Conservation (phyloP, 2,797 vertebrate genomes). For the Ctenopoma kingsleyae region DNA sequence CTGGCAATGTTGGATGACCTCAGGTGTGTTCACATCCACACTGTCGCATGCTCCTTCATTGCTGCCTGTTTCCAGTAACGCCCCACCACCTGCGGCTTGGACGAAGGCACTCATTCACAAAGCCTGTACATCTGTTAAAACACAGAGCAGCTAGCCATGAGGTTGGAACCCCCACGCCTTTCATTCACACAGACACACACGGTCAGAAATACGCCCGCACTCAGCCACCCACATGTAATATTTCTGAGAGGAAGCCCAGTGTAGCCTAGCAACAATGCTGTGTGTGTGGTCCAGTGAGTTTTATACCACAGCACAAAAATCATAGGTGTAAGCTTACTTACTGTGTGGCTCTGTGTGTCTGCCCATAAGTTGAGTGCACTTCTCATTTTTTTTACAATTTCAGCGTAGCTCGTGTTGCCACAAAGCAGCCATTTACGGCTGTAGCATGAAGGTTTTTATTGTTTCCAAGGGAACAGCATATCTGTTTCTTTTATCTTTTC, state of each 20-base stretch:
- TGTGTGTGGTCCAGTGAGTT: slow-evolving; percentile 54
- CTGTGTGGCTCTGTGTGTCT: slow-evolving; percentile 15
- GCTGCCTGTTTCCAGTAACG: slow-evolving; percentile 15
- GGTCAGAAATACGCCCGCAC: slow-evolving; percentile 36
- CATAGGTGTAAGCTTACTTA: slow-evolving; percentile 23
- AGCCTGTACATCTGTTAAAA: slow-evolving; percentile 61
- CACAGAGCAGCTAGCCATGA: slow-evolving; percentile 2
- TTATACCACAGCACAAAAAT: slow-evolving; percentile 29
- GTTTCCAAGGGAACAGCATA: slow-evolving; percentile 43
- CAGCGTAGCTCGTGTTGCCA: slow-evolving; percentile 4
- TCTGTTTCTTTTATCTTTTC: slow-evolving; percentile 32
- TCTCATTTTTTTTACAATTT: slow-evolving; percentile 2
- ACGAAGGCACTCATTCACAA: slow-evolving; percentile 33
- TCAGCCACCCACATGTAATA: slow-evolving; percentile 47
- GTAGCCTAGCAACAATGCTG: slow-evolving; percentile 77
- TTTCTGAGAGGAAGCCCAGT: slow-evolving; percentile 38
- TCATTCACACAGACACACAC: slow-evolving; percentile 31
- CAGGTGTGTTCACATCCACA: neutral
- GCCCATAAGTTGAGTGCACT: slow-evolving; percentile 18
- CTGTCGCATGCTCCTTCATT: neutral
- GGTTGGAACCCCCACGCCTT: slow-evolving; percentile 15
- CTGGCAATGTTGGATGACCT: neutral
- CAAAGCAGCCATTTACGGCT: slow-evolving; percentile 2
- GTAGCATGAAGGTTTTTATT: neutral
- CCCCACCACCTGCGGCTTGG: slow-evolving; percentile 33